phyloP scores from a whole-genome alignment of 2,888 invertebrate genomes.

The Nezara viridula region DNA sequence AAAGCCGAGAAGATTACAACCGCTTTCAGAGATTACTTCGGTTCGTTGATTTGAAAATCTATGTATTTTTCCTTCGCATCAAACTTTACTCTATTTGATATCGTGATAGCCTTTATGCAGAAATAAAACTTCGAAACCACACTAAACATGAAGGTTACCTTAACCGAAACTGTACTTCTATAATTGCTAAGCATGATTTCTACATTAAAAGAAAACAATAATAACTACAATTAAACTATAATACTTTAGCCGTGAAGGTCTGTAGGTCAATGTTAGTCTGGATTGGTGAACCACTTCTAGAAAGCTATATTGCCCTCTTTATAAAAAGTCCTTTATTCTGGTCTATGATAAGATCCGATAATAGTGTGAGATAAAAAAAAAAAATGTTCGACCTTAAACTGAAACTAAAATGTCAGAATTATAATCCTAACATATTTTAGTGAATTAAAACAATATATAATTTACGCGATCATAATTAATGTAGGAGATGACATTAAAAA shows the following conservation, averaged over 20 bases:
- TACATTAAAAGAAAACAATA: not conserved
- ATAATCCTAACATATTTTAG: not conserved
- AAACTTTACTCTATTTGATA: no score
- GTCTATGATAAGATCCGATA: not conserved
- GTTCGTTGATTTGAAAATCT: no score
- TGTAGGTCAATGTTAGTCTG: not conserved
- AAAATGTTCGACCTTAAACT: not conserved
- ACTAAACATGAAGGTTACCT: no score
- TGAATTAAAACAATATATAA: not conserved
- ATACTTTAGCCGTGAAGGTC: not conserved
- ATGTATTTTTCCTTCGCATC: no score
- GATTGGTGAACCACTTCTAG: not conserved
- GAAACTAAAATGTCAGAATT: not conserved
- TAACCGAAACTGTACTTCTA: no score
- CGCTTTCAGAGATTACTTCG: no score
- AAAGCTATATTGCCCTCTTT: not conserved
- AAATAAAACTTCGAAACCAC: no score
- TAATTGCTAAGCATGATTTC: not conserved
- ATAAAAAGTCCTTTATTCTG: constrained; percentile 13
- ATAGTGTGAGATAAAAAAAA: not conserved
- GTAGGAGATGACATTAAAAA: not conserved
- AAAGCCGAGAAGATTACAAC: no score
- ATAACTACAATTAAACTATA: no score
- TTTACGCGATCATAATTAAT: not conserved
- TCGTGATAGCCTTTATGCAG: no score